Base-by-base conservation (phyloP, 2,888 invertebrate genomes). In the Polyommatus icarus region DNA sequence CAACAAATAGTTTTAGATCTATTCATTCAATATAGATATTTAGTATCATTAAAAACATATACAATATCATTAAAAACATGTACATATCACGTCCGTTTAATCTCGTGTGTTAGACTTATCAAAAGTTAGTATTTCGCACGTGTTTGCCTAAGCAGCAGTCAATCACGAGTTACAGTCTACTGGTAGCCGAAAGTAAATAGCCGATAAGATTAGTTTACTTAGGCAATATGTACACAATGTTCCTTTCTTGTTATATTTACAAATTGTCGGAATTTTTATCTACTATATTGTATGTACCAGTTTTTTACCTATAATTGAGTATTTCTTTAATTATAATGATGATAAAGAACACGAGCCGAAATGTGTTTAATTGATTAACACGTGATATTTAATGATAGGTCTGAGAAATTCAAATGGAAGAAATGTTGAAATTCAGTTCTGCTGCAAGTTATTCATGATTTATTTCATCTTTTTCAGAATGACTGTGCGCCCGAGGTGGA, bases 361-460 rank as follows among this genome's bases (percentile, higher is more conserved):
- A 78, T 67, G 78, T 78, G 78, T 78, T 32, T 76, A 50, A 18
- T 72, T 78, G 78, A 78, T 76, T 50, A 78, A 76, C 73, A 78
- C 71, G n/a, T 78, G 78, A 78, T 78, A 78, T 75, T 72, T 76
- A 73, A 78, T 78, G 78, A 78, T 78, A 78, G 78, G 78, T 72
- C 78, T 78, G 78, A 78, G n/a, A 10, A 36, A 12, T 1, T 32
- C 32, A 2, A 7, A 1, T 20, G 7, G 4, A 1, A 4, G 5
- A 18, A 5, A n/a, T 29, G 0, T 40, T n/a, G 12, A 12, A 8
- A n/a, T 72, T 10, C 8, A 20, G 12, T 10, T 46, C 59, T 57
- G 46, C 24, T 71, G 18, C 29, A 24, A 24, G 50, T 15, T 5
- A 18, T 71, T 40, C n/a, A 76, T 36, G 61, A 20, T 15, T 5